These are phyloP conservation scores for Diploscapter pachys DNA, from an alignment of 1,140 invertebrate genomes.

Conservation along the genomic window DNA sequence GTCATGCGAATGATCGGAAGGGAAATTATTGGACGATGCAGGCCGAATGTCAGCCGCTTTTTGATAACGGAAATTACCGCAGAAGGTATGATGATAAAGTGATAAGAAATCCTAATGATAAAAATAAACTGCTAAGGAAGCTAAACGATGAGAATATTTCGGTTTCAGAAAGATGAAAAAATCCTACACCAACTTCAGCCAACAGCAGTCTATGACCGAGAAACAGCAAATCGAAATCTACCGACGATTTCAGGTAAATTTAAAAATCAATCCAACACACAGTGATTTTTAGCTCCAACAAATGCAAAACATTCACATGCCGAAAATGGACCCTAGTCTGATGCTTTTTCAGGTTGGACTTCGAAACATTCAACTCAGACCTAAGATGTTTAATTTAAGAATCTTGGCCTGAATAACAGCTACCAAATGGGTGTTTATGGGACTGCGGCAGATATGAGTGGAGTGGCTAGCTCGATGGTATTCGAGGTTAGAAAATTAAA, in stretches of 20 bases:
- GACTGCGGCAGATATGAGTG: too few species aligned
- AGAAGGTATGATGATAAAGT: conserved; percentile 63
- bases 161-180: conserved; percentile 5
- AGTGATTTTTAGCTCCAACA: too few species aligned
- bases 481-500: too few species aligned
- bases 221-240: not conserved
- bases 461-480: too few species aligned
- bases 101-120: not conserved
- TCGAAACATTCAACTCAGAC: too few species aligned
- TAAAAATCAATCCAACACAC: too few species aligned
- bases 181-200: not conserved
- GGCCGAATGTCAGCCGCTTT: conserved; percentile 84
- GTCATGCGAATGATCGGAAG: conserved; percentile 64
- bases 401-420: too few species aligned
- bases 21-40: conserved; percentile 71
- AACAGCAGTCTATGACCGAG: not conserved
- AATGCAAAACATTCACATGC: too few species aligned
- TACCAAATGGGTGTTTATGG: too few species aligned
- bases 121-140: conserved; percentile 1
- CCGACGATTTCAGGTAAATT: not conserved
- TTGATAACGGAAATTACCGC: conserved; percentile 87
- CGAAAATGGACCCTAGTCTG: too few species aligned
- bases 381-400: too few species aligned
- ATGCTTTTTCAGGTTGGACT: too few species aligned
- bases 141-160: not conserved